Percentiles rank a stretch among this genome's conserved stretches.
These are phyloP conservation scores for Calameuta filiformis DNA, from an alignment of 2,888 invertebrate genomes.

Conservation along the genomic window DNA sequence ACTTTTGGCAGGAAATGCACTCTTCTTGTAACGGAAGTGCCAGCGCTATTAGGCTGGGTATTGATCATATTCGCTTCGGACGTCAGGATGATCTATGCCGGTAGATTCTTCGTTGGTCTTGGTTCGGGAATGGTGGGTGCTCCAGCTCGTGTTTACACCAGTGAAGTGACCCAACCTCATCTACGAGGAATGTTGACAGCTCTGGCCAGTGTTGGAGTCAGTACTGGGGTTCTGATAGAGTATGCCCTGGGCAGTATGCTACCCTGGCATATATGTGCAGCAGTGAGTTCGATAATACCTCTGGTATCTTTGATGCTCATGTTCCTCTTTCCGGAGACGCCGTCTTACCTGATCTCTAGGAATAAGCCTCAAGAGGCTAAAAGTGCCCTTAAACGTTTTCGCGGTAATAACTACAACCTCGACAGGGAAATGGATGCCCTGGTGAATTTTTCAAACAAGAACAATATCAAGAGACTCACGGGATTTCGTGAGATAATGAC, in stretches of 20 bases:
- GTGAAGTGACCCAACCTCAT: conserved; percentile 79
- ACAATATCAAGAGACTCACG: conserved; percentile 71
- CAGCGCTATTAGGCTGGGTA: conserved; percentile 77
- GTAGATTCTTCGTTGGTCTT: conserved; percentile 75
- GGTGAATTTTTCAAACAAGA: conserved; percentile 72
- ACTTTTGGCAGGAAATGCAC: conserved; percentile 74
- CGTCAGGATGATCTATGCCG: conserved; percentile 73
- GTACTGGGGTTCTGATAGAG: conserved; percentile 76
- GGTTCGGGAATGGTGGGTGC: conserved; percentile 81
- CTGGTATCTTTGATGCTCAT: conserved; percentile 72
- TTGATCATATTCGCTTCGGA: conserved; percentile 72
- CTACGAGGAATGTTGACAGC: conserved; percentile 80
- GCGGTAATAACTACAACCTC: conserved; percentile 73
- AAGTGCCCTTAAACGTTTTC: conserved; percentile 70
- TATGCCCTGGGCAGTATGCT: conserved; percentile 73
- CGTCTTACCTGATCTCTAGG: conserved; percentile 75
- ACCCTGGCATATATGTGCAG: conserved; percentile 74
- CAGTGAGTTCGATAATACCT: conserved; percentile 73
- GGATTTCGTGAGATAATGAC: conserved; percentile 68
- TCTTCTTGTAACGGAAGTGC: conserved; percentile 74
- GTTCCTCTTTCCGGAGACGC: conserved; percentile 77
- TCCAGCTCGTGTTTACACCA: conserved; percentile 77
- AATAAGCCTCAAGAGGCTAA: conserved; percentile 72
- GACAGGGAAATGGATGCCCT: conserved; percentile 73
- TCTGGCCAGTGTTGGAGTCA: conserved; percentile 78